These are phyloP conservation scores for Colaptes auratus DNA, from an alignment of 2,113 vertebrate genomes.

Conservation along the genomic window DNA sequence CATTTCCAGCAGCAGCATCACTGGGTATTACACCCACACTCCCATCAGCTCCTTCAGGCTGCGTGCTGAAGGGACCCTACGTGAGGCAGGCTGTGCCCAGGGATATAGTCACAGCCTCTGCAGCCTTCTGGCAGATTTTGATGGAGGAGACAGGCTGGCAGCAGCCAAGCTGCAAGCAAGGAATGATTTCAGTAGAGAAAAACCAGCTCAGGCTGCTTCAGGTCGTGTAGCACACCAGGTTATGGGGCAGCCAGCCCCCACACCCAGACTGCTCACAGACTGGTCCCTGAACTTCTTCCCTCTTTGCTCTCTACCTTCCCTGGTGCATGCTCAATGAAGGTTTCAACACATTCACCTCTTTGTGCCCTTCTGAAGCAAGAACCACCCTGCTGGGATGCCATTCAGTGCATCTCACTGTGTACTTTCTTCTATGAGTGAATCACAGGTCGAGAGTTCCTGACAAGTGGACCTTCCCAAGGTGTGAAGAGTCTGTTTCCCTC, in stretches of 20 bases:
- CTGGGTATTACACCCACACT: not conserved
- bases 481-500: not conserved
- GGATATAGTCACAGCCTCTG: not conserved
- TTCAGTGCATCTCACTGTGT: not conserved
- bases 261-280: not conserved
- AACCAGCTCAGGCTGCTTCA: not conserved
- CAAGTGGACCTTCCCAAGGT: not conserved
- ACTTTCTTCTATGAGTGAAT: not conserved
- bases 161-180: not conserved
- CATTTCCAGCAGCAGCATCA: not conserved
- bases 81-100: not conserved
- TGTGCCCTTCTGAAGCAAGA: not conserved
- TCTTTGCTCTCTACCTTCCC: not conserved
- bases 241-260: not conserved
- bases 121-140: not conserved
- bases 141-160: not conserved
- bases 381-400: not conserved
- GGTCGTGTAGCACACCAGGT: not conserved
- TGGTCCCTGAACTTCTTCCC: not conserved
- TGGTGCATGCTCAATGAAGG: not conserved
- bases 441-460: not conserved
- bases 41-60: not conserved
- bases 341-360: not conserved
- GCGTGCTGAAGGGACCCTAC: not conserved
- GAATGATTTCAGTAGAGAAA: not conserved